Evolutionary conservation across 2,888 invertebrate species (phyloP), one percentile per base, ranked within the genome.

Genomic region (Pomacea canaliculata): DNA sequence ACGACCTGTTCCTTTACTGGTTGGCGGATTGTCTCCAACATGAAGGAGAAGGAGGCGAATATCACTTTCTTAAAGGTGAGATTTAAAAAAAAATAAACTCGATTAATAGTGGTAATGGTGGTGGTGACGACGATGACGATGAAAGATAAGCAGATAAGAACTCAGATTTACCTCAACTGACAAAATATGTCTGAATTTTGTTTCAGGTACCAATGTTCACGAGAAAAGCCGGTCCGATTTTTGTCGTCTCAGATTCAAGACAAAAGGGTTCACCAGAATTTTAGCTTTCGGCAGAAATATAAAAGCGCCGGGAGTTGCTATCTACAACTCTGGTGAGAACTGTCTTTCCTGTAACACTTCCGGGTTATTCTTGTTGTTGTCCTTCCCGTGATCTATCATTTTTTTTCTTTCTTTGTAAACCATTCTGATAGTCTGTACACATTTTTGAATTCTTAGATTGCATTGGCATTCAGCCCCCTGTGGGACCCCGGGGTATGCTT

Each of bases 1-100:
- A 94, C 83, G 96, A 96, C 88, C 93, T 95, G 88, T 95, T 94
- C 86, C 89, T 96, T 1, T 94, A 94, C 88, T 96, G 95, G 95
- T 93, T 94, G 59, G 93, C 94, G 1, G 94, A 95, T 84, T 95
- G 95, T 84, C 88, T 92, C 90, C 89, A 89, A 18, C 89, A 89
- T 80, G 88, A 90, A 74, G 90, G 90, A 23, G 85, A 91, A 81
- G 89, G 89, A 16, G 87, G 89, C 23, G 81, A 89, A 79, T 92
- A 86, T 84, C 79, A 85, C 63, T 92, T 92, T 84, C 83, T 90
- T 7, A 89, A 91, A 88, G 91, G 92, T 91, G 79, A 78, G 49
- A 51, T 48, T 19, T 7, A 70, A 49, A 27, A 27, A 56, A 70
- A 19, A 70, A 19, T 23, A 23, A 23, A 4, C 10, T 5, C 9